These are phyloP conservation scores for Lithophane ornitopus DNA, from an alignment of 2,888 invertebrate genomes.

Conservation along the genomic window DNA sequence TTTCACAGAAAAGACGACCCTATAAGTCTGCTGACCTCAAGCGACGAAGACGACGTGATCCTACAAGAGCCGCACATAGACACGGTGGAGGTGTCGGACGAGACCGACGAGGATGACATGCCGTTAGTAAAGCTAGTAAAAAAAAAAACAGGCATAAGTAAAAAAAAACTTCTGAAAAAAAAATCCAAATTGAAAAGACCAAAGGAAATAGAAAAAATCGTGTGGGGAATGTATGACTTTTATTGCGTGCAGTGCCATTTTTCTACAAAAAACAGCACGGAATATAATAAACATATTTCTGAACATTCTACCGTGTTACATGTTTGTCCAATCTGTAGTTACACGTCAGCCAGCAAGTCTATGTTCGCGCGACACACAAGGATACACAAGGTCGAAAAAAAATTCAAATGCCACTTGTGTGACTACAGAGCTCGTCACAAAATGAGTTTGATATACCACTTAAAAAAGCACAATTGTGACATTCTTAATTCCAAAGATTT, in stretches of 20 bases:
- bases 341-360: constrained; percentile 74
- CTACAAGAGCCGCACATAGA: constrained; percentile 84
- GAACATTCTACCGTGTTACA: constrained; percentile 63
- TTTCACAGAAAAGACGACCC: constrained; percentile 76
- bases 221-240: constrained; percentile 67
- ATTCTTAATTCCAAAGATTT: constrained; percentile 11
- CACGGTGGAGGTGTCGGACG: constrained; percentile 83
- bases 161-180: constrained; percentile 43
- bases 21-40: constrained; percentile 84
- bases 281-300: constrained; percentile 69
- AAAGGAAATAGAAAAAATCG: not conserved
- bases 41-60: constrained; percentile 86
- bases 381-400: constrained; percentile 78
- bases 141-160: constrained; percentile 32
- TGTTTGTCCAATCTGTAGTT: constrained; percentile 78
- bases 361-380: constrained; percentile 75
- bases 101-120: constrained; percentile 84
- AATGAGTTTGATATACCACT: constrained; percentile 82
- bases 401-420: constrained; percentile 79
- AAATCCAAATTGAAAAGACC: not conserved
- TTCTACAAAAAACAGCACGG: constrained; percentile 40
- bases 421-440: constrained; percentile 78
- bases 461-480: constrained; percentile 73
- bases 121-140: constrained; percentile 78
- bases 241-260: constrained; percentile 78